Conservation (phyloP, 1,140 invertebrate genomes). For the Lasioglossum albipes region DNA sequence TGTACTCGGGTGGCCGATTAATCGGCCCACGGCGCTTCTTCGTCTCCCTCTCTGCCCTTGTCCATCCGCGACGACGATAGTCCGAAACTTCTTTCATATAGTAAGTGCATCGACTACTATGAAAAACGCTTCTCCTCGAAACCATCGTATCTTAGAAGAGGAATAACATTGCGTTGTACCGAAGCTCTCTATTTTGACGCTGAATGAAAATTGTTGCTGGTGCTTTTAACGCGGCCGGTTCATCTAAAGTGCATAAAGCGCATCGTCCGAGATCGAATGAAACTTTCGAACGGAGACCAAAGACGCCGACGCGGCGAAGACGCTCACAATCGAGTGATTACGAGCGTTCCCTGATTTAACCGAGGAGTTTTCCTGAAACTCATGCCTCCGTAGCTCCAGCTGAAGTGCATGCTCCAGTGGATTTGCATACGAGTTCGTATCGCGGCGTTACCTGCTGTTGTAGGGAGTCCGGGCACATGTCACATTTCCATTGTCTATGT, state of each 20-base stretch:
- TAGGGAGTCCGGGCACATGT: constrained; percentile 72
- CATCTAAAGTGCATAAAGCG: too few species aligned
- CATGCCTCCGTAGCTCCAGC: constrained; percentile 50
- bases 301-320: constrained; percentile 5
- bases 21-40: constrained; percentile 69
- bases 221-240: too few species aligned
- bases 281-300: too few species aligned
- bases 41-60: constrained; percentile 45
- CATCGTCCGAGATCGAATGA: too few species aligned
- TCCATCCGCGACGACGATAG: constrained; percentile 54
- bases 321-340: constrained; percentile 21
- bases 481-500: constrained; percentile 79
- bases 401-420: constrained; percentile 69
- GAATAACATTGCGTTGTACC: too few species aligned
- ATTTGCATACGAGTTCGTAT: constrained; percentile 76
- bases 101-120: neutral
- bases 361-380: constrained; percentile 67
- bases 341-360: constrained; percentile 63
- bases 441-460: constrained; percentile 64
- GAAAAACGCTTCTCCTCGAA: neutral
- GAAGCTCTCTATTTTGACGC: too few species aligned
- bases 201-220: too few species aligned
- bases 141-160: too few species aligned
- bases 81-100: neutral
- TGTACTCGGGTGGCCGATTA: constrained; percentile 72